Percentiles rank a stretch among this genome's conserved stretches.
Conservation (phyloP, 1,140 invertebrate species). For the Zaprionus davidi region DNA sequence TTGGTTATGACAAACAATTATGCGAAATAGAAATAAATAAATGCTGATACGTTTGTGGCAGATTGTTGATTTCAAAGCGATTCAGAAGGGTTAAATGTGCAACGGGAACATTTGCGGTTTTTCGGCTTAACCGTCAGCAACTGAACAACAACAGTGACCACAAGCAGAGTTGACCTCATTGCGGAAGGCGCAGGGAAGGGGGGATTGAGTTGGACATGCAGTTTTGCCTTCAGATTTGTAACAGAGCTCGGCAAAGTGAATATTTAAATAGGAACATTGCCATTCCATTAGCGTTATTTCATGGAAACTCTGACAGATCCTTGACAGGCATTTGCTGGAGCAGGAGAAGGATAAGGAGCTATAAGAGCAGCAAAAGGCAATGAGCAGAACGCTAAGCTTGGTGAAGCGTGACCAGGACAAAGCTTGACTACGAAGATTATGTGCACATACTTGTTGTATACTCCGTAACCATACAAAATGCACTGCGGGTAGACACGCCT, state of each 20-base stretch:
- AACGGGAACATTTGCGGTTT: constrained; percentile 1
- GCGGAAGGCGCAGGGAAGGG: not conserved
- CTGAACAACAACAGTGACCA: not conserved
- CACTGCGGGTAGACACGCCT: not conserved
- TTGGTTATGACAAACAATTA: not conserved
- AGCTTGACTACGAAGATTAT: constrained; percentile 1
- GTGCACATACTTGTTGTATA: constrained; percentile 2
- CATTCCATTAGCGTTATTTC: constrained; percentile 58
- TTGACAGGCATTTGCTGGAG: not conserved
- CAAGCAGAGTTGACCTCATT: constrained; percentile 3
- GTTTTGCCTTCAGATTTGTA: constrained; percentile 1
- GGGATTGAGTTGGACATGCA: not conserved
- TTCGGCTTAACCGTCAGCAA: not conserved
- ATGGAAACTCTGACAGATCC: constrained; percentile 22
- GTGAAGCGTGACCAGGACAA: constrained; percentile 26
- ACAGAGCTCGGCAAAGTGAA: constrained; percentile 12
- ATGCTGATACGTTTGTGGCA: constrained; percentile 2
- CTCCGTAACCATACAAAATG: not conserved
- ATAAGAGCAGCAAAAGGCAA: not conserved
- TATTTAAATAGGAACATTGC: constrained; percentile 34
- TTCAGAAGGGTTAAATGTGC: not conserved
- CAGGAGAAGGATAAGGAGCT: not conserved
- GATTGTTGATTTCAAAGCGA: constrained; percentile 2
- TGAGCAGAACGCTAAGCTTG: not conserved
- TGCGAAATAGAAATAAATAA: constrained; percentile 1